phyloP scores from a whole-genome alignment of 2,888 invertebrate species.

The Lapara coniferarum region DNA sequence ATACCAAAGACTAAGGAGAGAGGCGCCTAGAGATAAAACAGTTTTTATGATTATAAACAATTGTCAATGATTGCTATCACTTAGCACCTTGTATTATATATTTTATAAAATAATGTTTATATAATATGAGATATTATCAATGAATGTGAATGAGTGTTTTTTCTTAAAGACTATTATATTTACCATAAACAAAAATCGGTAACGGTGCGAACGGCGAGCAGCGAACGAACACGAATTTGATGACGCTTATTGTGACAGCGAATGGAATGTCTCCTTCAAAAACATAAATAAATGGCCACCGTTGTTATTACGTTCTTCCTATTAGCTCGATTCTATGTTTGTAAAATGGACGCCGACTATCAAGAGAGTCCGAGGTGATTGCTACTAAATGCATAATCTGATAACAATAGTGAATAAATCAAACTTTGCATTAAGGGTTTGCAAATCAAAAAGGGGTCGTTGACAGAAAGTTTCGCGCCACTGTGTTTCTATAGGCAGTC shows the following conservation, averaged over 20 bases:
- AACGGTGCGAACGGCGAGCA: slow-evolving; percentile 50
- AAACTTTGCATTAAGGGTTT: slow-evolving; percentile 41
- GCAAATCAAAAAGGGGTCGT: slow-evolving; percentile 59
- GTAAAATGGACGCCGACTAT: slow-evolving; percentile 78
- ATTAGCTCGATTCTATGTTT: slow-evolving; percentile 68
- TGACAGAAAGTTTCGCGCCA: slow-evolving; percentile 80
- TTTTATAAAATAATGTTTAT: neutral
- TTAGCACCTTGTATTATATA: too few relatives aligned
- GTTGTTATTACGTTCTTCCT: slow-evolving; percentile 77
- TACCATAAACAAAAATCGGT: slow-evolving; percentile 41
- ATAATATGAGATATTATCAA: neutral
- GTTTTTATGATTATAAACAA: too few relatives aligned
- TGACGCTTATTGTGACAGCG: slow-evolving; percentile 56
- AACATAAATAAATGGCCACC: slow-evolving; percentile 83
- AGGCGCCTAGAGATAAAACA: too few relatives aligned
- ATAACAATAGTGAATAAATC: neutral
- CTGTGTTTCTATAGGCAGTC: slow-evolving; percentile 49
- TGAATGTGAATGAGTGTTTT: neutral
- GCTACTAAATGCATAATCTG: slow-evolving; percentile 23
- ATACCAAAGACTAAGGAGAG: neutral
- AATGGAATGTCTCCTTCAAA: slow-evolving; percentile 70
- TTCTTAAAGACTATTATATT: neutral
- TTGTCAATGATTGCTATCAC: too few relatives aligned
- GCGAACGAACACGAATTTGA: slow-evolving; percentile 39
- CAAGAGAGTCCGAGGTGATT: slow-evolving; percentile 42